These are phyloP conservation scores for Trypoxylus dichotomus DNA, from an alignment of 1,140 invertebrate genomes.

Conservation along the genomic window DNA sequence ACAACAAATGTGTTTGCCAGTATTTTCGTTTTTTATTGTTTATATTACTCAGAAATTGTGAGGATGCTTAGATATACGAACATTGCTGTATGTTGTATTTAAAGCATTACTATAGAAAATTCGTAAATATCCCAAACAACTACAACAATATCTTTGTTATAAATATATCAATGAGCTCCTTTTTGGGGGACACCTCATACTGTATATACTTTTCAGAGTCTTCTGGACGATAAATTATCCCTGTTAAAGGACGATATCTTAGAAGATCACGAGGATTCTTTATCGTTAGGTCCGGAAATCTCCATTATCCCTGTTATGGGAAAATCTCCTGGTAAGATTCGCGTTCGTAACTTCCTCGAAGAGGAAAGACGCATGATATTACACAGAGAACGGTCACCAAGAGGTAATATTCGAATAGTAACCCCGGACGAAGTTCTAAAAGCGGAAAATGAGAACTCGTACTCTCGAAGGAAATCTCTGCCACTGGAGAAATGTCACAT, in stretches of 20 bases:
- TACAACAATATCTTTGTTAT: too few species aligned
- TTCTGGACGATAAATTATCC: neutral
- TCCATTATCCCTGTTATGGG: slow-evolving; percentile 44
- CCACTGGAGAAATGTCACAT: slow-evolving; percentile 51
- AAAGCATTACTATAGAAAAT: too few species aligned
- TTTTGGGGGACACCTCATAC: too few species aligned
- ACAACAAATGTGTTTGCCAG: too few species aligned
- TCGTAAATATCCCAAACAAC: too few species aligned
- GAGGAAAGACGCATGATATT: neutral
- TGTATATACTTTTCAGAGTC: neutral
- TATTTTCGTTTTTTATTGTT: too few species aligned
- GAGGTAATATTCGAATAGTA: slow-evolving; percentile 41
- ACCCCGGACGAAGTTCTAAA: slow-evolving; percentile 42
- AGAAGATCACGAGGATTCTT: neutral
- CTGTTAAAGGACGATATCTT: neutral
- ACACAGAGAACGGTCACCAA: slow-evolving; percentile 23
- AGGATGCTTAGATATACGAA: too few species aligned
- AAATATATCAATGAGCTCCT: too few species aligned
- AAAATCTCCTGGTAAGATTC: slow-evolving; percentile 40
- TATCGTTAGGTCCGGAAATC: slow-evolving; percentile 40
- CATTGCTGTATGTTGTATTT: too few species aligned
- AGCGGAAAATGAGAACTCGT: slow-evolving; percentile 38
- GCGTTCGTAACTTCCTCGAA: slow-evolving; percentile 32
- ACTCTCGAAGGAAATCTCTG: slow-evolving; percentile 46
- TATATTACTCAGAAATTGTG: too few species aligned